Conservation (phyloP, 2,113 vertebrate species). For the Microcebus jonahi region DNA sequence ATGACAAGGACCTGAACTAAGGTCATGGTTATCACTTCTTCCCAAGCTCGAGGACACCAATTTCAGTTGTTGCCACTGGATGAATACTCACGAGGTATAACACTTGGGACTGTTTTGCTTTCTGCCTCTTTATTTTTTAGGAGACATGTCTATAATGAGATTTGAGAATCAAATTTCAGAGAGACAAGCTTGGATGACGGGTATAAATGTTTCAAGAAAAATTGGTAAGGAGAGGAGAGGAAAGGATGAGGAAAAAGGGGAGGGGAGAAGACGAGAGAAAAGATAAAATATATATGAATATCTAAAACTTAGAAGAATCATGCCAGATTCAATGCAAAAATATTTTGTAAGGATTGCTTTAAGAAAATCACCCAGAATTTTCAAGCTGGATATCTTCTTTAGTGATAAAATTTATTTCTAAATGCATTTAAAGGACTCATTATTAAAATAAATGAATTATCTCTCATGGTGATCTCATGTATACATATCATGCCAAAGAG, state of each 20-base stretch:
- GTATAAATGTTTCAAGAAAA: neutral
- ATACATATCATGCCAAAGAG: neutral
- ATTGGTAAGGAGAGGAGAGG: neutral
- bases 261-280: neutral
- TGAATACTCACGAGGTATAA: neutral
- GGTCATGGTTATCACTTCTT: neutral
- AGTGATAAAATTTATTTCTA: slow-evolving; percentile 49
- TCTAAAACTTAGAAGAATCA: neutral
- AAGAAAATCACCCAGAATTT: slow-evolving; percentile 45
- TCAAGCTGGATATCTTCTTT: slow-evolving; percentile 19
- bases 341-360: slow-evolving; percentile 21
- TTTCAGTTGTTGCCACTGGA: neutral
- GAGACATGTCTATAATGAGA: neutral
- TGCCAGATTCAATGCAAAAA: neutral
- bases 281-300: neutral
- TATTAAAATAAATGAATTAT: slow-evolving; percentile 56
- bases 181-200: neutral
- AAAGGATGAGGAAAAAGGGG: neutral
- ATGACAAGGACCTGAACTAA: neutral
- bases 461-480: slow-evolving; percentile 51
- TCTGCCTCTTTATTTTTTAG: neutral
- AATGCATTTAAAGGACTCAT: slow-evolving; percentile 40
- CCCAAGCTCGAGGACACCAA: neutral
- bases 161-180: neutral
- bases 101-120: neutral